These are phyloP conservation scores for Picathartes gymnocephalus DNA, from an alignment of 2,113 vertebrate genomes.

Conservation along the genomic window DNA sequence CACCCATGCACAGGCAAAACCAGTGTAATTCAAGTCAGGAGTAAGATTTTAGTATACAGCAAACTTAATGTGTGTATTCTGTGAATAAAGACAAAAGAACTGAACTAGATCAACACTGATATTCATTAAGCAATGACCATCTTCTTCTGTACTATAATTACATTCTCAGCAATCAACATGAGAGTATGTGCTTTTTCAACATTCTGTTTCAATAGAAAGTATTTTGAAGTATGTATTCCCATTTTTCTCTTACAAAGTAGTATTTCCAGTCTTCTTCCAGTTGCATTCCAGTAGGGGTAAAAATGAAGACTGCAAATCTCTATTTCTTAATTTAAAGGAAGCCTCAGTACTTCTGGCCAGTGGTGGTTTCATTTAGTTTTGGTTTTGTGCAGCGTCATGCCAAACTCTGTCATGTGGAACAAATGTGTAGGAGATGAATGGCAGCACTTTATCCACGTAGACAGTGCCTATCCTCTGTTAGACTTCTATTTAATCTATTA, in stretches of 20 bases:
- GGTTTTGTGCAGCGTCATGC: neutral
- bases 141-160: neutral
- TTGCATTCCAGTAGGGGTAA: neutral
- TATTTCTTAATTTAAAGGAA: neutral
- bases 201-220: neutral
- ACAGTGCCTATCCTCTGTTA: neutral
- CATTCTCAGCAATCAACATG: neutral
- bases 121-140: neutral
- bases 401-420: neutral
- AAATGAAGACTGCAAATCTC: neutral
- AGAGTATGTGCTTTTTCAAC: neutral
- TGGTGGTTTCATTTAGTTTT: neutral
- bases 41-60: neutral
- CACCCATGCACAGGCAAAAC: slow-evolving; percentile 14
- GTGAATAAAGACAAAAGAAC: slow-evolving; percentile 1
- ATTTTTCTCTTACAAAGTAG: neutral
- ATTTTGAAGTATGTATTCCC: neutral
- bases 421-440: neutral
- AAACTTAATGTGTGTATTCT: neutral
- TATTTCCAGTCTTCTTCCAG: neutral
- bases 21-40: slow-evolving; percentile 20
- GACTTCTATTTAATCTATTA: neutral
- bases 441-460: neutral
- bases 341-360: neutral
- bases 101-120: neutral